Evolutionary conservation across 1,140 invertebrate genomes (phyloP), one percentile per base, ranked within the genome.

Genomic region (Lasaia peninsularis): DNA sequence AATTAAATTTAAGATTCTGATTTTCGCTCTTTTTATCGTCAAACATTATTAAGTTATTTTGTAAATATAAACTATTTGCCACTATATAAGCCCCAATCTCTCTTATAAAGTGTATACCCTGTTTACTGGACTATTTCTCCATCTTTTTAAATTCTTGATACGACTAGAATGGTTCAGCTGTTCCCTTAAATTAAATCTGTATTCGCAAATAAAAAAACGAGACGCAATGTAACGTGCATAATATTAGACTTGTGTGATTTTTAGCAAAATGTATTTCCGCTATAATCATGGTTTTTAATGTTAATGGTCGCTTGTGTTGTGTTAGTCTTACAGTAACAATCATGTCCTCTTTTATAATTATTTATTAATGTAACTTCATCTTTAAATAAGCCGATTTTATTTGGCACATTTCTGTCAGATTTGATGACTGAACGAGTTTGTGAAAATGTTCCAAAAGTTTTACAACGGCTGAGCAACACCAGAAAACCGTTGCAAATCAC

Each of bases 231-330:
- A 62, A 51, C 59, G 66, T 72, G 76, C 78, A 77, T 79, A 78
- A 74, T 77, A 69, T 74, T 71, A 71, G 66, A 69, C 70, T 73
- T 66, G 65, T 74, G 76, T 79, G 77, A 83, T 79, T 77, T 70
- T 71, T 82, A 82, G 75, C 60, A 58, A 81, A 78, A 71, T 73
- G 73, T 81, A 80, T 76, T 63, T 70, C 64, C 78, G 76, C 75
- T 79, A 77, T 65, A 67, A 71, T 82, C 67, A 79, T 87, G 78
- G 72, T 87, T 84, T 85, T 80, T 82, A 84, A 80, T 65, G 70
- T 85, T 78, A 81, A 65, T 85, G 80, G 74, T 69, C 74, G 78
- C 78, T 85, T 87, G 78, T 82, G 73, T 83, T 82, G 83, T 86
- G 83, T 86, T 83, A 83, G 80, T 76, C 54, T 80, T 86, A 86